Conservation (phyloP, 2,888 invertebrate genomes). For the Brachyptera risi region DNA sequence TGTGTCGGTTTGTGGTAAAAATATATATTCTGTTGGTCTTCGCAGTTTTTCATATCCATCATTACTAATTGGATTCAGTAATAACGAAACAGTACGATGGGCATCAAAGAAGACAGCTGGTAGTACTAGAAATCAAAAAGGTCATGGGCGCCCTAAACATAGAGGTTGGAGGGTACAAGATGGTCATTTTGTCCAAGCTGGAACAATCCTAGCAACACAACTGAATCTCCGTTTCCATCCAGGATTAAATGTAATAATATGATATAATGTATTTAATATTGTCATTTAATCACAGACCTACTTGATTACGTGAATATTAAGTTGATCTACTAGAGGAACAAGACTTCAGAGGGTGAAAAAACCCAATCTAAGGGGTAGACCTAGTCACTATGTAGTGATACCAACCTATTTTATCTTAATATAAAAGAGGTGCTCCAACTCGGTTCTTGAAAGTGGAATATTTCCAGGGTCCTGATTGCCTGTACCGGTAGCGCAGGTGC, state of each 20-base stretch:
- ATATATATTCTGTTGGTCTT: neutral
- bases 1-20: neutral
- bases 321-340: no score
- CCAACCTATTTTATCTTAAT: no score
- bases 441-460: no score
- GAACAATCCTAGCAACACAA: constrained; percentile 67
- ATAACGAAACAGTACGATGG: constrained; percentile 17
- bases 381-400: no score
- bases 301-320: no score
- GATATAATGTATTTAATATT: no score
- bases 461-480: no score
- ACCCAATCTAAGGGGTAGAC: no score
- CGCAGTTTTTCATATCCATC: neutral
- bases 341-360: no score
- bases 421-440: no score
- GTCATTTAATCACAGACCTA: no score
- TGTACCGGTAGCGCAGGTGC: no score
- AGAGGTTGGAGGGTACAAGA: constrained; percentile 75
- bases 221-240: constrained; percentile 69
- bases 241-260: constrained; percentile 68
- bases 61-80: neutral
- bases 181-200: constrained; percentile 59
- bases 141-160: constrained; percentile 67
- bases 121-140: constrained; percentile 64
- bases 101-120: constrained; percentile 64